Conservation (phyloP, 2,888 invertebrate species). For the Copidosoma aretas region DNA sequence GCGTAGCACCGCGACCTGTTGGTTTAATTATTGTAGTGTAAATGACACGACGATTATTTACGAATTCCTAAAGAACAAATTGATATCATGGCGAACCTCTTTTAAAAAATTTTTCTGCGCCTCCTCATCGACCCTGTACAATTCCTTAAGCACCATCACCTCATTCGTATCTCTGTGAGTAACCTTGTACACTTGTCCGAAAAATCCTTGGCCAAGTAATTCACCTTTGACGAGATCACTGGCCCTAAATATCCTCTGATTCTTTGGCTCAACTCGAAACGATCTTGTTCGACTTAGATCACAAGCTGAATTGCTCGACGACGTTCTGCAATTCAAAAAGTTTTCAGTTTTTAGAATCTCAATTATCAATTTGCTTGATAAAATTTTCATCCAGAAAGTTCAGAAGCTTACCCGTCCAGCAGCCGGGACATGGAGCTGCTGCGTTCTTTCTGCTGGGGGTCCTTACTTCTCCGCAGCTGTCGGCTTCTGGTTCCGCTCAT, state of each 20-base stretch:
- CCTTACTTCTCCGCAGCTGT: slow-evolving; percentile 67
- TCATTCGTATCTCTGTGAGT: slow-evolving; percentile 90
- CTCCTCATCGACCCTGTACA: slow-evolving; percentile 91
- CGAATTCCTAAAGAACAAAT: neutral
- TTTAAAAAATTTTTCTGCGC: slow-evolving; percentile 94
- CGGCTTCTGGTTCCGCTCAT: slow-evolving; percentile 70
- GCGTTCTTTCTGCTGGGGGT: slow-evolving; percentile 75
- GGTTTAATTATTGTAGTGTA: neutral
- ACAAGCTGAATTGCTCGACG: slow-evolving; percentile 63
- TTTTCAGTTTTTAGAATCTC: neutral
- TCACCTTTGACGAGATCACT: slow-evolving; percentile 89
- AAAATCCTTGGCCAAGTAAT: slow-evolving; percentile 90
- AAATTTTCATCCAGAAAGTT: neutral
- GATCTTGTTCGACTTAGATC: slow-evolving; percentile 88
- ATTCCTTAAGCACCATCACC: slow-evolving; percentile 94
- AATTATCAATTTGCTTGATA: too few species aligned
- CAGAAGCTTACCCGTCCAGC: slow-evolving; percentile 71
- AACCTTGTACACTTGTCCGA: slow-evolving; percentile 91
- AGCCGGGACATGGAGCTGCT: slow-evolving; percentile 87
- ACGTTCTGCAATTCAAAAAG: slow-evolving; percentile 53
- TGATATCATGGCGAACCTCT: slow-evolving; percentile 68
- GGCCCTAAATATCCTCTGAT: slow-evolving; percentile 86
- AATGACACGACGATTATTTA: neutral
- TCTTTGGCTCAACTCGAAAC: slow-evolving; percentile 76
- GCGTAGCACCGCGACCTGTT: slow-evolving; percentile 85